phyloP scores from a whole-genome alignment of 2,888 invertebrate genomes.

The Drosophila buzzatii region DNA sequence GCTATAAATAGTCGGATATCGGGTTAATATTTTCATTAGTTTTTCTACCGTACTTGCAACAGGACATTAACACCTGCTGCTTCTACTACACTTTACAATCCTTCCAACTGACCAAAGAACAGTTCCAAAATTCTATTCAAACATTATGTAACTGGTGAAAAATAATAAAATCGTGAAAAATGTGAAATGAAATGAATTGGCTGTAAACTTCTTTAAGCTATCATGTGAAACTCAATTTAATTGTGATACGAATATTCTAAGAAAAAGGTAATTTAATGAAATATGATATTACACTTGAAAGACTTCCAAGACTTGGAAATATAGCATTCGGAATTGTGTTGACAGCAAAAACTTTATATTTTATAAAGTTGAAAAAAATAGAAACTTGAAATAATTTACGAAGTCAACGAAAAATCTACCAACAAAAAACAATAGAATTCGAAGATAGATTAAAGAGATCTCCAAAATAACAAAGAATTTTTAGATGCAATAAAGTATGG shows the following conservation, averaged over 20 bases:
- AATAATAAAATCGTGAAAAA: slow-evolving; percentile 14
- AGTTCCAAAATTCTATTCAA: slow-evolving; percentile 13
- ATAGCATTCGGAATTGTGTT: neutral
- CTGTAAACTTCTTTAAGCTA: slow-evolving; percentile 25
- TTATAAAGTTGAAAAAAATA: too few relatives aligned
- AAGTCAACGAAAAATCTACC: too few relatives aligned
- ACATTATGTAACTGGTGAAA: slow-evolving; percentile 44
- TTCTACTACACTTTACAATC: neutral
- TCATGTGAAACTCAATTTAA: slow-evolving; percentile 19
- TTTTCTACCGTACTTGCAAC: slow-evolving; percentile 56
- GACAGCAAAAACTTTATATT: neutral
- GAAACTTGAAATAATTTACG: too few relatives aligned
- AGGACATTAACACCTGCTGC: slow-evolving; percentile 35
- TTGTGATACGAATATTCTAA: slow-evolving; percentile 41
- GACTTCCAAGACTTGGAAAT: neutral
- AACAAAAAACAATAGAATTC: too few relatives aligned
- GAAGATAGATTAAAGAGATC: too few relatives aligned
- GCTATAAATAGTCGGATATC: slow-evolving; percentile 72
- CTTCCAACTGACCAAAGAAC: neutral
- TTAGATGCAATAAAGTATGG: too few relatives aligned
- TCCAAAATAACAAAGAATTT: too few relatives aligned
- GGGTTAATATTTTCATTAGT: slow-evolving; percentile 70
- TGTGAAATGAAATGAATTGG: slow-evolving; percentile 39
- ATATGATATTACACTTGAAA: neutral
- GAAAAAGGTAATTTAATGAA: slow-evolving; percentile 45